These are phyloP conservation scores for Aphaenogaster ashmeadi DNA, from an alignment of 1,140 invertebrate genomes.

Conservation along the genomic window DNA sequence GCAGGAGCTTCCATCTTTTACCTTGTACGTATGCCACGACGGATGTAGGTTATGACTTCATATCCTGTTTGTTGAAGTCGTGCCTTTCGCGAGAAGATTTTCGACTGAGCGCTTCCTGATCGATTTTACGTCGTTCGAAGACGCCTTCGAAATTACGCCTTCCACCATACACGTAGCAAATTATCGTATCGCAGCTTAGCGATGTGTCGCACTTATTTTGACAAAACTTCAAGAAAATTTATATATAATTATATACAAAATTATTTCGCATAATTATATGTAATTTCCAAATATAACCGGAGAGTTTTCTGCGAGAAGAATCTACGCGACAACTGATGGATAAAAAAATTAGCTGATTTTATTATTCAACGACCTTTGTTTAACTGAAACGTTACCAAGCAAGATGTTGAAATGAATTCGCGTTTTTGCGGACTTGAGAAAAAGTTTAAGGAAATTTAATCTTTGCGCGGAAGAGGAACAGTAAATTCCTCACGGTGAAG, in stretches of 20 bases:
- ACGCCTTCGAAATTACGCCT: not conserved
- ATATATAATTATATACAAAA: not conserved
- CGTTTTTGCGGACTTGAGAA: constrained; percentile 7
- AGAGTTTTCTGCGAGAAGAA: not conserved
- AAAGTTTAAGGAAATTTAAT: constrained; percentile 50
- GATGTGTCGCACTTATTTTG: not conserved
- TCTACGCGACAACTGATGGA: not conserved
- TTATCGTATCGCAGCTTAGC: not conserved
- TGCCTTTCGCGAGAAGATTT: constrained; percentile 19
- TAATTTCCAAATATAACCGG: not conserved
- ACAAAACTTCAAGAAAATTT: not conserved
- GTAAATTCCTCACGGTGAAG: not conserved
- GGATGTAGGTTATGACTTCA: constrained; percentile 63
- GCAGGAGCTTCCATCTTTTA: constrained; percentile 34
- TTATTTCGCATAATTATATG: not conserved
- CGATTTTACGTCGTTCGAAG: constrained; percentile 36
- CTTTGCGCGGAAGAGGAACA: not conserved
- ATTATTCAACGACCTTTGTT: not conserved
- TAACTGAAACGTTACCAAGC: not conserved
- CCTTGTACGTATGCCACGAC: constrained; percentile 15
- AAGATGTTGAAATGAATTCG: not conserved
- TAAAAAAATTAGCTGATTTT: not conserved
- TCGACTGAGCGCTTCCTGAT: constrained; percentile 17
- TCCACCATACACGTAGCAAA: not conserved
- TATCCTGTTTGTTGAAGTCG: constrained; percentile 58